Evolutionary conservation across 1,140 invertebrate genomes (phyloP), one percentile per base, ranked within the genome.

Genomic region (Augochlora pura): DNA sequence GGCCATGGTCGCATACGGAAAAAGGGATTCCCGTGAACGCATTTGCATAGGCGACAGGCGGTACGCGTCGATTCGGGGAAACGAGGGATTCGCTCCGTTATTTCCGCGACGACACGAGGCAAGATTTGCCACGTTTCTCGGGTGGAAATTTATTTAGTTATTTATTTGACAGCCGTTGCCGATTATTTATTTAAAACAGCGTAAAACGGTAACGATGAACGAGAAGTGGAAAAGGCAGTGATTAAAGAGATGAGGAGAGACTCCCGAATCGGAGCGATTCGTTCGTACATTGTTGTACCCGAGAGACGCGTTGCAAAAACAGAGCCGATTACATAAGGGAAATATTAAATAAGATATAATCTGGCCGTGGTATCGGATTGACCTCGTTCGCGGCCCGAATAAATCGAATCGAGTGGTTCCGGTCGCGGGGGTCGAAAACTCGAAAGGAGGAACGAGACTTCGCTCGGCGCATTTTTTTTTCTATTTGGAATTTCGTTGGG

Each of bases 11-110:
- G 71, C 42, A 62, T 39, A 68, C 49, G 38, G 38, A 67, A 68
- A 75, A 74, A 49, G 54, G 67, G 65, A 77, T 72, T 59, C 59
- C 42, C 57, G 62, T 67, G 67, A 81, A 73, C 77, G 42, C 65
- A 74, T 81, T 84, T 74, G 74, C 70, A 60, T 69, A 42, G 38
- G 38, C 25, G 32, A 27, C 77, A 65, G 8, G 32, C 32, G 65
- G 72, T n/a, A n/a, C n/a, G n/a, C n/a, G n/a, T n/a, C n/a, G n/a
- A n/a, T n/a, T n/a, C n/a, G n/a, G n/a, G n/a, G n/a, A n/a, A n/a
- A n/a, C n/a, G n/a, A n/a, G 25, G 27, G 69, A 77, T 49, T 46
- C n/a, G 49, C 18, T 18, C 4, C 23, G 0, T 14, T 23, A 5
- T 23, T 46, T 57, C 14, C 57, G 12, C 23, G 57, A 7, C 25